Evolutionary conservation across 2,888 invertebrate species (phyloP), one percentile per base, ranked within the genome.

Genomic region (Euplexia lucipara): DNA sequence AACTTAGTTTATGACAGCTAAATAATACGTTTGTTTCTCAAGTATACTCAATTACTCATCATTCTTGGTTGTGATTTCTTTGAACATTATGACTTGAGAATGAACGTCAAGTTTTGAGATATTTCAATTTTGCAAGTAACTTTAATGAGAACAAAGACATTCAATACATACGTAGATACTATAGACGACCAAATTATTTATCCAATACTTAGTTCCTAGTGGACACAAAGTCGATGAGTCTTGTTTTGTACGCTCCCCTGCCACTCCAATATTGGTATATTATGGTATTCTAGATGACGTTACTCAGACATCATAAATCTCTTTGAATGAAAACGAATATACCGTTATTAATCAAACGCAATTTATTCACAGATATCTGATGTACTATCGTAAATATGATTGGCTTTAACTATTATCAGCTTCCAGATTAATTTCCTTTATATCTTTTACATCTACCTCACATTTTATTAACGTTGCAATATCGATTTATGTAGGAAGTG

Each of bases 401-500:
- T 65, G 54, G 22, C 2, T 41, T 45, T 56, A 34, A 54, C n/a
- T 45, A 22, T 34, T 42, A 56, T 64, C 26, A 52, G 42, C 14
- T 47, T 30, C 12, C 32, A 64, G 16, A 42, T 51, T 37, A 0
- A 58, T 70, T 63, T 57, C 34, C 41, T 35, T 42, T 45, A 45
- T 45, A 26, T 44, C 10, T 67, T 41, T 60, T 37, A 47, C 22
- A 30, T 54, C 22, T 26, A 32, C 26, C 39, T 30, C 35, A 65
- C 45, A 48, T 16, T 30, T 49, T 30, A 45, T 18, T 12, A 44
- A 18, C 30, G 14, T 14, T 49, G 39, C 32, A 56, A 54, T 70
- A 75, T 62, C 16, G 54, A 49, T 75, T 59, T 52, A 52, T 59
- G 76, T 75, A 68, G 64, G 77, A 77, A 76, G 75, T 41, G 74